These are phyloP conservation scores for Smithornis capensis DNA, from an alignment of 2,113 vertebrate genomes.

Conservation along the genomic window DNA sequence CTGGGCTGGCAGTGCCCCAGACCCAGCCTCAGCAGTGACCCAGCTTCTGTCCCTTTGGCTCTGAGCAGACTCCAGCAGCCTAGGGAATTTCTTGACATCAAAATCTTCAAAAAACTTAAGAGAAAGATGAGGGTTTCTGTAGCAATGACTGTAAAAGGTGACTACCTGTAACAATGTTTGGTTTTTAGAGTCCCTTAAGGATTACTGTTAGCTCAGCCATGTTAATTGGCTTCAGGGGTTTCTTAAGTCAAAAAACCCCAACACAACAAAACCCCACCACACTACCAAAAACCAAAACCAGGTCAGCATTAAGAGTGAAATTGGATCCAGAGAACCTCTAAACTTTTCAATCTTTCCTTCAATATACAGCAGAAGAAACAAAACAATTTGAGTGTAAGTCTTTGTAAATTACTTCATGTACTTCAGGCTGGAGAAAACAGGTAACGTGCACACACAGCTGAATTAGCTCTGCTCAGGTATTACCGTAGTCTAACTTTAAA, in stretches of 20 bases:
- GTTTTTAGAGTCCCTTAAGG: background rate
- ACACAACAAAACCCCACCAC: background rate
- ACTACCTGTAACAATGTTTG: background rate
- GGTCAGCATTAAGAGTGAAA: background rate
- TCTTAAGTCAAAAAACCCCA: background rate
- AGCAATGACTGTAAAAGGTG: background rate
- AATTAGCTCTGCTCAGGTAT: background rate
- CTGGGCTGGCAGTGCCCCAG: background rate
- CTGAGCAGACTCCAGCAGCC: background rate
- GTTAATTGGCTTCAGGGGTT: background rate
- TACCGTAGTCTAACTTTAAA: background rate
- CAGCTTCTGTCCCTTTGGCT: background rate
- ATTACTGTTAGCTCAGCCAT: background rate
- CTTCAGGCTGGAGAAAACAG: background rate
- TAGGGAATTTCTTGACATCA: accelerated
- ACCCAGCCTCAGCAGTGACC: background rate
- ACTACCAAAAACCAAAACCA: background rate
- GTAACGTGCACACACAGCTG: background rate
- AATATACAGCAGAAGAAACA: background rate
- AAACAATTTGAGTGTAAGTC: background rate
- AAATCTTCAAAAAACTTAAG: background rate
- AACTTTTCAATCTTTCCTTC: background rate
- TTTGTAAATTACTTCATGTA: background rate
- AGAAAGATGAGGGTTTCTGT: background rate
- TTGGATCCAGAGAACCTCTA: background rate